Conservation (phyloP, 2,113 vertebrate species). For the Stigmatopora argus region DNA sequence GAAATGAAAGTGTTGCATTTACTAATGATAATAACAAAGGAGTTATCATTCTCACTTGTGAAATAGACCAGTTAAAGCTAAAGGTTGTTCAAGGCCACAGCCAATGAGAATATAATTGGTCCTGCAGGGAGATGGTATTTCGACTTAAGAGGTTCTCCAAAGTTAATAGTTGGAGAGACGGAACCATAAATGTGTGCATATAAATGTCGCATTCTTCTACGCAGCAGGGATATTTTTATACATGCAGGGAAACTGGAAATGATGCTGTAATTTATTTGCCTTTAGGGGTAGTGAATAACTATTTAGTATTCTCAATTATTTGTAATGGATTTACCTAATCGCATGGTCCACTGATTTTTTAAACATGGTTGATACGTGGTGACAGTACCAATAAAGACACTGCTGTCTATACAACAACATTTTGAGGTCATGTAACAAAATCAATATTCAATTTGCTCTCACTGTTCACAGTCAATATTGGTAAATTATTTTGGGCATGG, state of each 20-base stretch:
- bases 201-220: not conserved
- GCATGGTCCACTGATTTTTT: not conserved
- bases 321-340: not conserved
- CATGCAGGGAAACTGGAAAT: not conserved
- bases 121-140: constrained; percentile 1
- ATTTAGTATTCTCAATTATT: not conserved
- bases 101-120: not conserved
- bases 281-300: not conserved
- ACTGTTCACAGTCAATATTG: not conserved
- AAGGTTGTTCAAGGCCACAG: not conserved
- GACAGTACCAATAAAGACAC: not conserved
- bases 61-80: not conserved
- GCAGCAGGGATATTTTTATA: not conserved
- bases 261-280: not conserved
- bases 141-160: not conserved
- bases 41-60: not conserved
- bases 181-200: not conserved
- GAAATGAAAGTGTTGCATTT: not conserved
- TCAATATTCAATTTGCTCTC: not conserved
- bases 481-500: not conserved
- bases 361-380: not conserved
- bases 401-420: not conserved
- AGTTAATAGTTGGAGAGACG: not conserved
- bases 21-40: not conserved
- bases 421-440: not conserved